Conservation (phyloP, 2,888 invertebrate genomes). For the Callyntrura sp. region DNA sequence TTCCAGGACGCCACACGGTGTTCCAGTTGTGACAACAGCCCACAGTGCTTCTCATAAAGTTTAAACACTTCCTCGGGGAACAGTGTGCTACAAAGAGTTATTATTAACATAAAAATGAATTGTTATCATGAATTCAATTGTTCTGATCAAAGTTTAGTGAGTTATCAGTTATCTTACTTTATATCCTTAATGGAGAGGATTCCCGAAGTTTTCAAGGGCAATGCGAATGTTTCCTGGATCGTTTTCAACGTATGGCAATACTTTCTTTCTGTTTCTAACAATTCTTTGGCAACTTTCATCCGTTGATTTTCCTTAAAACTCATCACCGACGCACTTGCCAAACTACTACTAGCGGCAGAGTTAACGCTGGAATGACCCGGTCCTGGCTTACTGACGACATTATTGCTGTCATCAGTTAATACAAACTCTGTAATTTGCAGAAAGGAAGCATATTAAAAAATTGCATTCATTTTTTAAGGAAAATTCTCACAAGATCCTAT, state of each 20-base stretch:
- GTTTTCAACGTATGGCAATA: constrained; percentile 86
- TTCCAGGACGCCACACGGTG: constrained; percentile 85
- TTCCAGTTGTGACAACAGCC: constrained; percentile 85
- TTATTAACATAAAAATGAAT: constrained; percentile 1
- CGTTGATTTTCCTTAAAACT: constrained; percentile 84
- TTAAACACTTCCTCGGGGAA: constrained; percentile 85
- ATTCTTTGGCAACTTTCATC: constrained; percentile 85
- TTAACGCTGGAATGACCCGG: neutral
- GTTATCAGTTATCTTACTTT: too few relatives aligned
- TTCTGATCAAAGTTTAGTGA: too few relatives aligned
- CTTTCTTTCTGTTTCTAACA: constrained; percentile 86
- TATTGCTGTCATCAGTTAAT: constrained; percentile 69
- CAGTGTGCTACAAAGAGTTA: constrained; percentile 84
- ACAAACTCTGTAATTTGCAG: constrained; percentile 64
- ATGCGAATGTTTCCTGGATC: constrained; percentile 85
- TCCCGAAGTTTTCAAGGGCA: constrained; percentile 85
- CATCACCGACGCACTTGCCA: constrained; percentile 39
- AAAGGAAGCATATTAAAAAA: too few relatives aligned
- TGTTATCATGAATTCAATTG: too few relatives aligned
- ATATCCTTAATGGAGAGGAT: constrained; percentile 84
- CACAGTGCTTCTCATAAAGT: constrained; percentile 86
- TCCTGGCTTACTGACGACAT: constrained; percentile 11
- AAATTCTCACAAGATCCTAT: too few relatives aligned
- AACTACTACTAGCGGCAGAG: neutral
- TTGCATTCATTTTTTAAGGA: too few relatives aligned